These are phyloP conservation scores for Calephelis nemesis DNA, from an alignment of 1,140 invertebrate genomes.

Conservation along the genomic window DNA sequence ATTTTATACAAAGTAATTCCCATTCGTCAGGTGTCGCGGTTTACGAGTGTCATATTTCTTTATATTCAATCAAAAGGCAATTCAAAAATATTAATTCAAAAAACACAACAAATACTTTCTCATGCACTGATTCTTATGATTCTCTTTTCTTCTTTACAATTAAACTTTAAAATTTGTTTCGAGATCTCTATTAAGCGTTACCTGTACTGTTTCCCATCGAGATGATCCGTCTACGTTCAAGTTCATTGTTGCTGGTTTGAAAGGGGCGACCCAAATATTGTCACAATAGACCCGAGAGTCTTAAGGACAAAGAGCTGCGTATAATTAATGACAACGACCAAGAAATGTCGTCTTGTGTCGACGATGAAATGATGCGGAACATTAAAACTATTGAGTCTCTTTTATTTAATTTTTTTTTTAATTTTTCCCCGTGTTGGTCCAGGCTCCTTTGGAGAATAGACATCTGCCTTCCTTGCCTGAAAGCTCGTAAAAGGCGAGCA, in stretches of 20 bases:
- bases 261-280: slow-evolving; percentile 70
- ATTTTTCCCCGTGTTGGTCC: too few species aligned
- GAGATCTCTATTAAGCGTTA: slow-evolving; percentile 35
- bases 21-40: too few species aligned
- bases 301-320: slow-evolving; percentile 64
- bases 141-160: slow-evolving; percentile 19
- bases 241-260: slow-evolving; percentile 61
- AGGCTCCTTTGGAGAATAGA: too few species aligned
- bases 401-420: not conserved
- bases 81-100: too few species aligned
- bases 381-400: slow-evolving; percentile 30
- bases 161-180: slow-evolving; percentile 33
- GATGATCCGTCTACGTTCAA: slow-evolving; percentile 63
- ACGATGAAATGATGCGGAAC: slow-evolving; percentile 38
- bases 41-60: too few species aligned
- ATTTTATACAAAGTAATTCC: too few species aligned
- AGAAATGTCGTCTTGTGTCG: slow-evolving; percentile 64
- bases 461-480: too few species aligned
- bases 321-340: slow-evolving; percentile 74
- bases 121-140: not conserved
- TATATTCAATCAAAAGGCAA: too few species aligned
- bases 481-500: too few species aligned
- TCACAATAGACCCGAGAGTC: slow-evolving; percentile 63
- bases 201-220: slow-evolving; percentile 53
- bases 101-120: too few species aligned